Evolutionary conservation across 2,113 vertebrate species (phyloP).

Genomic region (Acrocephalus arundinaceus): DNA sequence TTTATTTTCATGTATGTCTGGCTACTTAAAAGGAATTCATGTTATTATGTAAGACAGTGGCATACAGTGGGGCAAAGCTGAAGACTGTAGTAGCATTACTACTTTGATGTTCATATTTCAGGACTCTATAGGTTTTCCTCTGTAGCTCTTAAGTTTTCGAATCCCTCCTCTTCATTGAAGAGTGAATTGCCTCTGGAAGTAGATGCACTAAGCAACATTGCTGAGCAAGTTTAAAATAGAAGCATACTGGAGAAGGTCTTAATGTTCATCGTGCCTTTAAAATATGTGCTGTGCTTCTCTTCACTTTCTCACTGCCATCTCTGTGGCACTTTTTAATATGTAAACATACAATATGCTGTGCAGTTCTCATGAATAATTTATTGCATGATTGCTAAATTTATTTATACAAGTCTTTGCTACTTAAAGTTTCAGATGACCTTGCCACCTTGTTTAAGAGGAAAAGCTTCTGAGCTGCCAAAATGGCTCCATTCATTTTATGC

Average conservation of each 20-base stretch:
- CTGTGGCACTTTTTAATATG: background rate
- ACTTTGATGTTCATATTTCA: background rate
- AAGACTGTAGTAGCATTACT: background rate
- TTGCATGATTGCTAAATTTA: background rate
- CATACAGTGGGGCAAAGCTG: background rate
- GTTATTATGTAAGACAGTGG: constrained; percentile 22
- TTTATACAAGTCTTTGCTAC: background rate
- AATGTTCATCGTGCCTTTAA: background rate
- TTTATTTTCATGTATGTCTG: background rate
- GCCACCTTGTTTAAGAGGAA: constrained; percentile 39
- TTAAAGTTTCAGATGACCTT: constrained; percentile 50
- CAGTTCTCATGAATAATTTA: background rate
- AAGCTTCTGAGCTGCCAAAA: constrained; percentile 39
- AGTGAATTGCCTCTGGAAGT: constrained; percentile 37
- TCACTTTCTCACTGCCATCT: background rate
- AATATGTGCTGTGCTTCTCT: background rate
- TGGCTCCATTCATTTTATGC: constrained; percentile 38
- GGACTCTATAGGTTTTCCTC: background rate
- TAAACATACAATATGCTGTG: background rate
- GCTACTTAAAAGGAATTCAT: background rate
- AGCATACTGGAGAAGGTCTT: constrained; percentile 25
- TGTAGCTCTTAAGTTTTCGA: constrained; percentile 2
- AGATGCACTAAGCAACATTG: constrained; percentile 28
- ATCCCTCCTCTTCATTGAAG: constrained; percentile 19
- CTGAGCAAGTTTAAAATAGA: constrained; percentile 52